Conservation (phyloP, 2,888 invertebrate genomes). For the Clivina fossor region DNA sequence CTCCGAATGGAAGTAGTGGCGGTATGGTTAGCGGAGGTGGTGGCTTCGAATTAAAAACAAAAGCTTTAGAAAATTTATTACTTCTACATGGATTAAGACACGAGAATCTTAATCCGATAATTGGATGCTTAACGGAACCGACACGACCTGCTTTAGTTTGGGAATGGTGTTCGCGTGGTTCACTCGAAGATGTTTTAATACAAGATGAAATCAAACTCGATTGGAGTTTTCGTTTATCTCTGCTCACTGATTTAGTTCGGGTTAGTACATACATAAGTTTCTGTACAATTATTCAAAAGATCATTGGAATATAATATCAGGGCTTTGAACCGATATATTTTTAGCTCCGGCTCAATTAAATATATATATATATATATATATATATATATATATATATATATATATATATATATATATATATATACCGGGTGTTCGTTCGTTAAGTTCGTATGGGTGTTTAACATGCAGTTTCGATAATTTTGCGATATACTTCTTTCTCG, state of each 20-base stretch:
- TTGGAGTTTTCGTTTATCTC: slow-evolving; percentile 92
- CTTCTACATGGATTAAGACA: slow-evolving; percentile 83
- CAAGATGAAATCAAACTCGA: slow-evolving; percentile 91
- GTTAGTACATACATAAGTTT: slow-evolving; percentile 60
- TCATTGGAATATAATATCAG: too few species aligned
- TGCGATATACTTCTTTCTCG: too few species aligned
- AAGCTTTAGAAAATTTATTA: slow-evolving; percentile 76
- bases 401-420: too few species aligned
- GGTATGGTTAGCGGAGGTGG: too few species aligned
- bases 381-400: too few species aligned
- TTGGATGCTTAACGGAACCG: slow-evolving; percentile 82
- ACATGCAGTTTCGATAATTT: too few species aligned
- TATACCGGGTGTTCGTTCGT: too few species aligned
- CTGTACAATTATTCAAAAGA: too few species aligned
- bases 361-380: too few species aligned
- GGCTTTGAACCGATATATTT: too few species aligned
- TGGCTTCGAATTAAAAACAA: slow-evolving; percentile 74
- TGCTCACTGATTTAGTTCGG: slow-evolving; percentile 88
- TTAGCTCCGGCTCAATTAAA: too few species aligned
- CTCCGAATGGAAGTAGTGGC: slow-evolving; percentile 56
- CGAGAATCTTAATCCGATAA: slow-evolving; percentile 87
- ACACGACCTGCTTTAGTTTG: slow-evolving; percentile 78
- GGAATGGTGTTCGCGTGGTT: slow-evolving; percentile 86
- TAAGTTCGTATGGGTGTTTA: too few species aligned
- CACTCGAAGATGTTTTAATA: slow-evolving; percentile 82